These are phyloP conservation scores for Hybognathus amarus DNA, from an alignment of 2,797 vertebrate species.

Conservation along the genomic window DNA sequence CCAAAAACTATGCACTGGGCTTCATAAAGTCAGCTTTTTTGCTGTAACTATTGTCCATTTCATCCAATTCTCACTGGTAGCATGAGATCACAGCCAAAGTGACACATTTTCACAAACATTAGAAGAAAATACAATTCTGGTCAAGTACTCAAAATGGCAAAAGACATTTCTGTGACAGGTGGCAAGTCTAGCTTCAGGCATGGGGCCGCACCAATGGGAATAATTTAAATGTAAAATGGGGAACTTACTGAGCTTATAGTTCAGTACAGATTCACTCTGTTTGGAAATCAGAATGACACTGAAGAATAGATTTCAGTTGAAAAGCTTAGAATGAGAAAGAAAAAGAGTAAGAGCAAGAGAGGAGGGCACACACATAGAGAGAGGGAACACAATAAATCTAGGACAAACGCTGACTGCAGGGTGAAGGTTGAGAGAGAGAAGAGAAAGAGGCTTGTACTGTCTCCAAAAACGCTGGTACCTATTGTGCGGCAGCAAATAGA, in stretches of 20 bases:
- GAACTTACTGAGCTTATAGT: conserved; percentile 37
- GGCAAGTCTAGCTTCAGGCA: conserved; percentile 21
- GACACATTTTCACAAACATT: conserved; percentile 40
- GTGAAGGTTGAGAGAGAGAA: conserved; percentile 70
- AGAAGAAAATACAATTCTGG: conserved; percentile 20
- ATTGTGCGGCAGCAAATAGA: conserved; percentile 58
- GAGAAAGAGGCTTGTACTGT: conserved; percentile 34
- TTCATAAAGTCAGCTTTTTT: conserved; percentile 11
- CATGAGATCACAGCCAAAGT: conserved; percentile 26
- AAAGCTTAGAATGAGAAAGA: conserved; percentile 21
- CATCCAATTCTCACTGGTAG: not conserved
- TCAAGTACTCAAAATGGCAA: conserved; percentile 17
- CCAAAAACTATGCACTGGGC: not conserved
- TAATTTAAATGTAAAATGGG: conserved; percentile 26
- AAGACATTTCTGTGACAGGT: conserved; percentile 34
- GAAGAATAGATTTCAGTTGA: conserved; percentile 61
- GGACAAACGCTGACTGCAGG: conserved; percentile 79
- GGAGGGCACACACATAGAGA: conserved; percentile 22
- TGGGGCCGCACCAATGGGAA: conserved; percentile 17
- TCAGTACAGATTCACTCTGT: conserved; percentile 44
- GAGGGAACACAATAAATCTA: conserved; percentile 70
- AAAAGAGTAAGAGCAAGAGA: conserved; percentile 40
- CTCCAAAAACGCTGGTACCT: conserved; percentile 55
- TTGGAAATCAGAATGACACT: conserved; percentile 63
- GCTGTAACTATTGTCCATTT: not conserved